Evolutionary conservation across 2,888 invertebrate species (phyloP).

Genomic region (Xestoiulus laeticollis): DNA sequence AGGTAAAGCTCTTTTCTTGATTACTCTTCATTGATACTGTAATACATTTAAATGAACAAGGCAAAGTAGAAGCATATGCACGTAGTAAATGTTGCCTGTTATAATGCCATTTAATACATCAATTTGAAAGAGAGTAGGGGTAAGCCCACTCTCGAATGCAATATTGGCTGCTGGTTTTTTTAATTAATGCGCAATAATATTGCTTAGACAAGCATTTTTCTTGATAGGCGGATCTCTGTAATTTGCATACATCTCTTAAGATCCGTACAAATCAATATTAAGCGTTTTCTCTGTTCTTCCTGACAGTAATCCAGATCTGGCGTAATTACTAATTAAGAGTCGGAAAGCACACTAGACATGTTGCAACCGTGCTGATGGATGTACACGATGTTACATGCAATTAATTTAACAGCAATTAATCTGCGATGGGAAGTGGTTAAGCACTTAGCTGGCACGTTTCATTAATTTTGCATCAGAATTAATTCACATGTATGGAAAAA

Average conservation of each 20-base stretch:
- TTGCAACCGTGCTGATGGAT: constrained; percentile 29
- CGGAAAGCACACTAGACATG: constrained; percentile 18
- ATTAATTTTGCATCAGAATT: not conserved
- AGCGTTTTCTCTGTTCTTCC: not conserved
- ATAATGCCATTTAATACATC: not conserved
- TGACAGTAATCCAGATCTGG: constrained; percentile 34
- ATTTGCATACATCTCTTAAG: not conserved
- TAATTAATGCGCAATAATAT: constrained; percentile 10
- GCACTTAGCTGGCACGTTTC: constrained; percentile 16
- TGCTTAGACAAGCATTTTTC: not conserved
- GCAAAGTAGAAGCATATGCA: not conserved
- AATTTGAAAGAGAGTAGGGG: not conserved
- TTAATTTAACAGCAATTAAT: constrained; percentile 47
- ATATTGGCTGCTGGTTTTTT: not conserved
- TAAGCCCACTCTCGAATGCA: not conserved
- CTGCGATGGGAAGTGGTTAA: constrained; percentile 34
- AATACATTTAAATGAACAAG: not conserved
- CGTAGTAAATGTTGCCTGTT: not conserved
- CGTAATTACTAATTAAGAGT: constrained; percentile 44
- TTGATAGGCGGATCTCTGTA: constrained; percentile 13
- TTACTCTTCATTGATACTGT: not conserved
- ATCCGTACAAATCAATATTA: constrained; percentile 40
- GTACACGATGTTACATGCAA: constrained; percentile 23
- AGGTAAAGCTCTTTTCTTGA: not conserved
- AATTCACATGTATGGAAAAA: not conserved